phyloP scores from a whole-genome alignment of 2,888 invertebrate species.

The Hypsopygia costalis region DNA sequence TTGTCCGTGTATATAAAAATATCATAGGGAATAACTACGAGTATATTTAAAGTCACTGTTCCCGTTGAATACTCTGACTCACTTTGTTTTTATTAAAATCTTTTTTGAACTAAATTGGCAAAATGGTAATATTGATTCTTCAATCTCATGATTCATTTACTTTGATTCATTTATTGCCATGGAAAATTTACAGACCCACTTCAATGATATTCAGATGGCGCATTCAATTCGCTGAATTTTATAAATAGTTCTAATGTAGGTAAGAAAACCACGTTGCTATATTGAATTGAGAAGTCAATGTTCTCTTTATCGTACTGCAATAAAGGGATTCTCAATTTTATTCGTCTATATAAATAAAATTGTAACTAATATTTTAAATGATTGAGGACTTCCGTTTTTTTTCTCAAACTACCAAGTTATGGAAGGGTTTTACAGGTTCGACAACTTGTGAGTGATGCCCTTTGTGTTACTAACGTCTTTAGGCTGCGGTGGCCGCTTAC shows the following conservation, averaged over 20 bases:
- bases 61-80: neutral
- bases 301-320: neutral
- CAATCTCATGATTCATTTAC: neutral
- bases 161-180: neutral
- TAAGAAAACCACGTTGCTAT: constrained; percentile 12
- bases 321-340: no score
- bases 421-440: no score
- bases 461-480: no score
- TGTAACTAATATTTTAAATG: no score
- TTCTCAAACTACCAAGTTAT: no score
- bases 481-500: no score
- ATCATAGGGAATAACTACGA: no score
- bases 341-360: no score
- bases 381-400: no score
- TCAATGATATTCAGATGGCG: constrained; percentile 17
- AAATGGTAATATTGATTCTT: neutral
- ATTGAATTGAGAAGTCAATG: neutral
- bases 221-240: constrained; percentile 16
- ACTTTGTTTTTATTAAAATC: neutral
- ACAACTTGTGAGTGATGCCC: no score
- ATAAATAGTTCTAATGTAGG: constrained; percentile 20
- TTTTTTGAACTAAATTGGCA: neutral
- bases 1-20: no score
- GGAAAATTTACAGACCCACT: constrained; percentile 15
- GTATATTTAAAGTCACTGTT: no score